These are phyloP conservation scores for Trinectes maculatus DNA, from an alignment of 2,113 vertebrate species.

Conservation along the genomic window DNA sequence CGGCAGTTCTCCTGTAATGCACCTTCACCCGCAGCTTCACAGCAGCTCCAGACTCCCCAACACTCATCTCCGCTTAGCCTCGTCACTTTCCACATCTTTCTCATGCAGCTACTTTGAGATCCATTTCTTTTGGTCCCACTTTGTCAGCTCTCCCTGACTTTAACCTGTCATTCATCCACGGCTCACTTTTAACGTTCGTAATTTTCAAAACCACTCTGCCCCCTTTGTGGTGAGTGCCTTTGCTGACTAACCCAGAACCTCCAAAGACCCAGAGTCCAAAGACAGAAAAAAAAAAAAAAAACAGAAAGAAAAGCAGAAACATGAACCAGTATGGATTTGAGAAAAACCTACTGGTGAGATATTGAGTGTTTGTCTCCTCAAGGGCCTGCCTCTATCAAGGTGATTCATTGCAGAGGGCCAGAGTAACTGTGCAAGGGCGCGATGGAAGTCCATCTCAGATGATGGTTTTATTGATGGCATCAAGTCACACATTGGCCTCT, in stretches of 20 bases:
- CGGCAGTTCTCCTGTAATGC: background rate
- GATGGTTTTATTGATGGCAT: constrained; percentile 85
- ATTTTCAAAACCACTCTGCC: constrained; percentile 23
- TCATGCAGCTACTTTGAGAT: background rate
- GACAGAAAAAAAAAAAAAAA: background rate
- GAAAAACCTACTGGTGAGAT: constrained; percentile 69
- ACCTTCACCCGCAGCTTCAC: constrained; percentile 8
- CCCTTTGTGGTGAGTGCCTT: background rate
- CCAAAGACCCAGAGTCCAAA: constrained; percentile 33
- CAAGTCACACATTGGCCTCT: constrained; percentile 82
- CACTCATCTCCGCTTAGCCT: background rate
- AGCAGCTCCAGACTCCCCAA: constrained; percentile 1
- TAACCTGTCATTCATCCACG: constrained; percentile 7
- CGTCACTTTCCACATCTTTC: background rate
- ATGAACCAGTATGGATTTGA: constrained; percentile 68
- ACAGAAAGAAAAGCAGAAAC: constrained; percentile 43
- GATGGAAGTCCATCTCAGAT: constrained; percentile 64
- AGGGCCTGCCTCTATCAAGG: constrained; percentile 65
- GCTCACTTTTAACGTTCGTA: constrained; percentile 25
- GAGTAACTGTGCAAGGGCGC: constrained; percentile 34
- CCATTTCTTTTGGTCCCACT: background rate
- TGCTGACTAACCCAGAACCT: constrained; percentile 46
- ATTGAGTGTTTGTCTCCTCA: constrained; percentile 81
- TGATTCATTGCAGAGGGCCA: constrained; percentile 54
- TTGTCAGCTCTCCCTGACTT: constrained; percentile 7